A percentile compares a stretch with the other conserved stretches of the same genome.
phyloP scores from a whole-genome alignment of 2,888 invertebrate species.

The Dicranocentrus wangi region DNA sequence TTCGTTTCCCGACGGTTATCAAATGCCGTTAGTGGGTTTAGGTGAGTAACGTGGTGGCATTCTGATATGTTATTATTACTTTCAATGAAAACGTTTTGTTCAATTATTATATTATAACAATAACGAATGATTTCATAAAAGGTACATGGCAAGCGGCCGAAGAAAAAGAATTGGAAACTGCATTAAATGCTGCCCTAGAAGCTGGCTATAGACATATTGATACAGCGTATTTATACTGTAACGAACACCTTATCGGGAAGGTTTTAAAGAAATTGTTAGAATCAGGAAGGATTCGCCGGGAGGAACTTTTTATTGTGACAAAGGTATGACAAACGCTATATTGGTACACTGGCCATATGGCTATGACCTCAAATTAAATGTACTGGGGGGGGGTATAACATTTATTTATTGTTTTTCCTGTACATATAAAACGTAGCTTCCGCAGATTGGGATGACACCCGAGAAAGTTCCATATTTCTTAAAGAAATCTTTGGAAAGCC shows the following conservation, averaged over 20 bases:
- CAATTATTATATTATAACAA: background rate
- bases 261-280: conserved; percentile 84
- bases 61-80: background rate
- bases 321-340: conserved; percentile 78
- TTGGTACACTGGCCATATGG: too few relatives aligned
- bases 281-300: conserved; percentile 81
- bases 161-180: conserved; percentile 76
- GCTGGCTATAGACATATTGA: conserved; percentile 90
- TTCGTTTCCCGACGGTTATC: conserved; percentile 78
- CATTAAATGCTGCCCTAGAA: conserved; percentile 82
- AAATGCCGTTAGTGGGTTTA: conserved; percentile 82
- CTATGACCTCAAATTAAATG: too few relatives aligned
- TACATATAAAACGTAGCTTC: conserved; percentile 76
- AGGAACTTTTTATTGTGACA: conserved; percentile 88
- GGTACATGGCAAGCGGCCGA: conserved; percentile 60
- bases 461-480: conserved; percentile 82
- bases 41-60: conserved; percentile 13
- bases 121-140: too few relatives aligned
- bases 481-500: conserved; percentile 80
- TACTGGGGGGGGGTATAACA: too few relatives aligned
- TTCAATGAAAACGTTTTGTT: background rate
- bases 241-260: conserved; percentile 84
- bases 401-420: too few relatives aligned
- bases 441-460: conserved; percentile 80
- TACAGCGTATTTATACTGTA: conserved; percentile 85